phyloP scores from a whole-genome alignment of 2,797 vertebrate species.

The Nannoperca australis region DNA sequence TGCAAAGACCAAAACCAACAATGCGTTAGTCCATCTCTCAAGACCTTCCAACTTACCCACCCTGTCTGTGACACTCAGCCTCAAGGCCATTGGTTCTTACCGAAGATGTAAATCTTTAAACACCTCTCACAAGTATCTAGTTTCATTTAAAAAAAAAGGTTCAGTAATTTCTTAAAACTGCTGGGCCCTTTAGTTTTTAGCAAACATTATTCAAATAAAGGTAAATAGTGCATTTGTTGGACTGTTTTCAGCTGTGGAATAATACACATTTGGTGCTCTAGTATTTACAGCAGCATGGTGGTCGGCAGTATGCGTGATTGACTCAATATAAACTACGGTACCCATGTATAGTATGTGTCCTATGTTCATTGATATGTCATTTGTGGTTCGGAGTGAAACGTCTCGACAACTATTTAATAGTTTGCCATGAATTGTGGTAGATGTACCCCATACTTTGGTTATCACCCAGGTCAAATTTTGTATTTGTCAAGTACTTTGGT shows the following conservation, averaged over 20 bases:
- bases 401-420: not conserved
- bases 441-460: not conserved
- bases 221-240: not conserved
- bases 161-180: not conserved
- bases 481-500: not conserved
- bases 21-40: not conserved
- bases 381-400: not conserved
- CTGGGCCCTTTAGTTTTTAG: not conserved
- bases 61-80: not conserved
- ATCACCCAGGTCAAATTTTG: not conserved
- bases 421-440: not conserved
- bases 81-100: not conserved
- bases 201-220: not conserved
- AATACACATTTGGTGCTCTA: not conserved
- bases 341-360: too few relatives aligned
- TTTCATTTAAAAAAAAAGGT: not conserved
- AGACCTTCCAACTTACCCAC: not conserved
- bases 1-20: not conserved
- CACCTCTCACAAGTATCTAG: not conserved
- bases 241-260: conserved; percentile 10
- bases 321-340: not conserved
- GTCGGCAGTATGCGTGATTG: not conserved
- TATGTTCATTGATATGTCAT: not conserved
- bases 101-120: not conserved
- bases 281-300: not conserved